Conservation (phyloP, 2,113 vertebrate species). For the Sphyrna mokarran region DNA sequence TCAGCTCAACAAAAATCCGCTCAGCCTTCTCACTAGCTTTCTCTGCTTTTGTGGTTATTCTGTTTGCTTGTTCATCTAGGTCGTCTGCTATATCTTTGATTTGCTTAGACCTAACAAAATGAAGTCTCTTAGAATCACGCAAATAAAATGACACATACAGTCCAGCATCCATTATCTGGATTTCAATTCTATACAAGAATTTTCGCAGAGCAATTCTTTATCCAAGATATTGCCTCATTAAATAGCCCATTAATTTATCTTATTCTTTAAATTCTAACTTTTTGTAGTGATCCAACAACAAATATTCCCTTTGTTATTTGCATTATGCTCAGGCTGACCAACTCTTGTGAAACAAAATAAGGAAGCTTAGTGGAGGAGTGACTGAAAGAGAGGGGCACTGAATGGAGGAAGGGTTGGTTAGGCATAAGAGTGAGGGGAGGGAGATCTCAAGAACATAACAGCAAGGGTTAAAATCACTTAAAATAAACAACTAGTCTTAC, state of each 20-base stretch:
- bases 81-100: neutral
- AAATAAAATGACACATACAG: neutral
- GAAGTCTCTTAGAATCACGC: neutral
- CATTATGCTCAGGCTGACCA: neutral
- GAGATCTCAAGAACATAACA: too few species aligned
- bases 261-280: neutral
- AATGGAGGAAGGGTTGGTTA: too few species aligned
- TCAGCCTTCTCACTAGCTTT: neutral
- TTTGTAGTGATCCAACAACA: neutral
- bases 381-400: too few species aligned
- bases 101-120: conserved; percentile 16
- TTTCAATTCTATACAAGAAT: neutral
- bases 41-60: neutral
- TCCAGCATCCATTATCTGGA: neutral
- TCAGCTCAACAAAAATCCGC: neutral
- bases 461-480: too few species aligned
- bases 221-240: neutral
- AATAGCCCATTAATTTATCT: neutral
- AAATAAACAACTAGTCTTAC: too few species aligned
- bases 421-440: too few species aligned
- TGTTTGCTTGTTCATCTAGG: conserved; percentile 22
- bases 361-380: too few species aligned
- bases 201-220: neutral
- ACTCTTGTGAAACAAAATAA: too few species aligned
- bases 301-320: neutral